Percentiles rank a stretch among this genome's conserved stretches.
Conservation (phyloP, 1,140 invertebrate genomes). For the Bombyx mandarina region DNA sequence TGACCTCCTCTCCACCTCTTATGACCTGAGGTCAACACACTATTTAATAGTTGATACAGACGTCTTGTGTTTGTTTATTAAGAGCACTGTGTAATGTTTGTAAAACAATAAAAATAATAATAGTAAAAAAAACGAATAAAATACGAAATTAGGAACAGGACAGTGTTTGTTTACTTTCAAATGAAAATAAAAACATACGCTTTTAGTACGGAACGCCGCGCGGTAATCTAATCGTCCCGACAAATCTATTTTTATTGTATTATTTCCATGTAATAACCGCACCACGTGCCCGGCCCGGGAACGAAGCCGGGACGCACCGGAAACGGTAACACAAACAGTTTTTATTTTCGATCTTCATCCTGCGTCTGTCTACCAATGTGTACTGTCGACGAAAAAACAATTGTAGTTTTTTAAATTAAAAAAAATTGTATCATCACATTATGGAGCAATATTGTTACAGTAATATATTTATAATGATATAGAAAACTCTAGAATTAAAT, state of each 20-base stretch:
- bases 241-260: conserved; percentile 58
- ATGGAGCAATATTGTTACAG: no score
- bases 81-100: no score
- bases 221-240: conserved; percentile 37
- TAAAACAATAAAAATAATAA: no score
- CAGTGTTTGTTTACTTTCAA: conserved; percentile 12
- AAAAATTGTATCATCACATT: no score
- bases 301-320: conserved; percentile 56
- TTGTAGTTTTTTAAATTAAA: no score
- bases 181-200: conserved; percentile 12
- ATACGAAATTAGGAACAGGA: conserved; percentile 1
- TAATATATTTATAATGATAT: no score
- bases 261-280: conserved; percentile 59
- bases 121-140: conserved; percentile 1
- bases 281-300: conserved; percentile 42
- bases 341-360: conserved; percentile 63
- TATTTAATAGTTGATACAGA: no score
- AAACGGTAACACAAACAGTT: conserved; percentile 63
- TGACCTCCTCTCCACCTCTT: no score
- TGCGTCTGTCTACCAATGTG: conserved; percentile 18
- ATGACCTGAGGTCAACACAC: no score
- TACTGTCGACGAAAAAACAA: conserved; percentile 6
- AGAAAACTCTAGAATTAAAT: no score
- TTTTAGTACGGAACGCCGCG: conserved; percentile 16
- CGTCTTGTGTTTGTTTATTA: no score